Evolutionary conservation across 2,888 invertebrate species (phyloP), one percentile per base, ranked within the genome.

Genomic region (Noctua janthe): DNA sequence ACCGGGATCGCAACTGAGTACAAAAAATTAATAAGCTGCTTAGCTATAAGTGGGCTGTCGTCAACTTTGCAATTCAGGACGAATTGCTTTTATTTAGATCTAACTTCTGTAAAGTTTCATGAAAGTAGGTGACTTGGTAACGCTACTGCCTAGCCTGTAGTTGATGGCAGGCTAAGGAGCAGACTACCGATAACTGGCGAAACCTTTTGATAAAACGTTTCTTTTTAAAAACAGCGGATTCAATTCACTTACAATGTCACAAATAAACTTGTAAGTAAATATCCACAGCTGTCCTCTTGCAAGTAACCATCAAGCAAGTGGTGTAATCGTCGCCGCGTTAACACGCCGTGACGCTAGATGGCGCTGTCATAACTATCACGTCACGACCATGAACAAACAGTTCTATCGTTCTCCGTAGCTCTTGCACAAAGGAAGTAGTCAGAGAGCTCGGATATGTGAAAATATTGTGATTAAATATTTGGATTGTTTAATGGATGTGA

Each of bases 281-380:
- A 23, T 29, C n/a, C 15, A 10, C 6, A 23, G 49, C n/a, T n/a
- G 54, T 6, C n/a, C n/a, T 39, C 39, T 66, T 39, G 29, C 54
- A 76, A 35, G 43, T 35, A 29, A 39, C 4, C 39, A 39, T 39
- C 39, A 39, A 39, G 39, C 39, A 39, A 51, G 47, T 17, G 51
- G 59, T 29, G 29, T 67, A 47, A 15, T 54, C 10, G 5, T 29
- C 35, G 39, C n/a, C 39, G 2, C 51, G 51, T 29, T 70, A 49
- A 54, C 62, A 72, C 56, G 47, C 20, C 11, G 8, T 15, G 29
- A 11, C 56, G 29, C 35, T 82, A 82, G 82, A 82, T 82, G 82
- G 73, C 73, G 64, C 70, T 59, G 73, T 77, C 43, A 43, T 56
- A 64, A n/a, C 47, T 56, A 47, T 43, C 8, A 17, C 15, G 11